A percentile compares a stretch with the other conserved stretches of the same genome.
phyloP scores from a whole-genome alignment of 1,140 invertebrate species.

The Acromyrmex echinatior region DNA sequence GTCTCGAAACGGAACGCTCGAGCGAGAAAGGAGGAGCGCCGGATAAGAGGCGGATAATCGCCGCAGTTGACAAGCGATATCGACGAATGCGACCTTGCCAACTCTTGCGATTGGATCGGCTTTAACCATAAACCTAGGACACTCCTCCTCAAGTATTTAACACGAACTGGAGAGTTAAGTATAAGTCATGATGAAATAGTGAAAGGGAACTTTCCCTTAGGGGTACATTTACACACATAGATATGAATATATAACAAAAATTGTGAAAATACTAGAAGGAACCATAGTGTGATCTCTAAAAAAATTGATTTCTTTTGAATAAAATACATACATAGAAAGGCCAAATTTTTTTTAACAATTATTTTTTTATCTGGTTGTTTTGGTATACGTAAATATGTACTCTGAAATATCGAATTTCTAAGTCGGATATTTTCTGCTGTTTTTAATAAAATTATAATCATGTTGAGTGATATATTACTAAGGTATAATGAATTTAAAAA shows the following conservation, averaged over 20 bases:
- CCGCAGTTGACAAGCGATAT: constrained; percentile 55
- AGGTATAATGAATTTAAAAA: not conserved
- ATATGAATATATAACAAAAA: not conserved
- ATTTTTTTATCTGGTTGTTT: not conserved
- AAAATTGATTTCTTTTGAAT: not conserved
- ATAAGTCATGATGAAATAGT: constrained; percentile 34
- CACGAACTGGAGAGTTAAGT: constrained; percentile 13
- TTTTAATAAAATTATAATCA: not conserved
- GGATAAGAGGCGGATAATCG: constrained; percentile 59
- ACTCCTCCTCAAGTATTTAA: constrained; percentile 27
- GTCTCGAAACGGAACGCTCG: constrained; percentile 52
- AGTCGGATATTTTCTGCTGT: not conserved
- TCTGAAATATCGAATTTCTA: not conserved
- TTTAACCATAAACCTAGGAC: constrained; percentile 13
- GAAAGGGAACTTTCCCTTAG: constrained; percentile 24
- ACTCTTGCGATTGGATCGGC: constrained; percentile 37
- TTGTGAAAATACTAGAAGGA: not conserved
- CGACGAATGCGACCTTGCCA: constrained; percentile 49
- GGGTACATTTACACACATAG: not conserved
- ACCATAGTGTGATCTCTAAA: not conserved
- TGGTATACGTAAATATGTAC: not conserved
- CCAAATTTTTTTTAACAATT: not conserved
- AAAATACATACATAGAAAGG: not conserved
- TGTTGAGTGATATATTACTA: not conserved
- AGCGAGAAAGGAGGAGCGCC: constrained; percentile 52